Conservation (phyloP, 30 jellyfish, hydroid and myxozoan genomes). For the Hydra vulgaris region DNA sequence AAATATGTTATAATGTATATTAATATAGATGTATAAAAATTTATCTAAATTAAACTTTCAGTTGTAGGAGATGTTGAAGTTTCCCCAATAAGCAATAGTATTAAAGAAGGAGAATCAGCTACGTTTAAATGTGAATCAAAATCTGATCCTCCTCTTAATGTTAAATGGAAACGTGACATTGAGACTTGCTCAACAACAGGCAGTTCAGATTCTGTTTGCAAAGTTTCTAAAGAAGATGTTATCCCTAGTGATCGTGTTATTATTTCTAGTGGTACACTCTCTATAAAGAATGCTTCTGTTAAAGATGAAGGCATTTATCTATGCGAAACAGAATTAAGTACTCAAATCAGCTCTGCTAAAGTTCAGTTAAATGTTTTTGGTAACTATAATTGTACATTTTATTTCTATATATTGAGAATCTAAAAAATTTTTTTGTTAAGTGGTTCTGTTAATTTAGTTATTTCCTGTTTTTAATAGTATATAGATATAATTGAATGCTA, state of each 20-base stretch:
- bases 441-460: too few species aligned
- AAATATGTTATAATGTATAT: too few species aligned
- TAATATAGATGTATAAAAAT: too few species aligned
- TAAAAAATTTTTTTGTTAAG: too few species aligned
- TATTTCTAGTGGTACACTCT: conserved; percentile 5
- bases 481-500: too few species aligned
- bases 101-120: conserved; percentile 2
- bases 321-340: not conserved
- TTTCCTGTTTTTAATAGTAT: too few species aligned
- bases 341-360: not conserved
- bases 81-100: conserved; percentile 20
- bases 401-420: not conserved
- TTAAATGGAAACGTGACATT: conserved; percentile 9
- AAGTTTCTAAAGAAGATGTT: not conserved
- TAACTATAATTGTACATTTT: not conserved
- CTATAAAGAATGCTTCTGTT: conserved; percentile 9
- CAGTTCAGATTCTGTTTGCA: not conserved
- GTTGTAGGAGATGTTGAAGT: conserved; percentile 43
- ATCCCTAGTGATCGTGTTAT: not conserved
- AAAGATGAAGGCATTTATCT: conserved; percentile 18
- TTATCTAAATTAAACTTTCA: conserved; percentile 2
- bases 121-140: conserved; percentile 13
- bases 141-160: conserved; percentile 17
- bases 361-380: conserved; percentile 12
- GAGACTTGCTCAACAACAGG: not conserved